phyloP scores from a whole-genome alignment of 1,140 invertebrate genomes.

The Sitophilus oryzae region DNA sequence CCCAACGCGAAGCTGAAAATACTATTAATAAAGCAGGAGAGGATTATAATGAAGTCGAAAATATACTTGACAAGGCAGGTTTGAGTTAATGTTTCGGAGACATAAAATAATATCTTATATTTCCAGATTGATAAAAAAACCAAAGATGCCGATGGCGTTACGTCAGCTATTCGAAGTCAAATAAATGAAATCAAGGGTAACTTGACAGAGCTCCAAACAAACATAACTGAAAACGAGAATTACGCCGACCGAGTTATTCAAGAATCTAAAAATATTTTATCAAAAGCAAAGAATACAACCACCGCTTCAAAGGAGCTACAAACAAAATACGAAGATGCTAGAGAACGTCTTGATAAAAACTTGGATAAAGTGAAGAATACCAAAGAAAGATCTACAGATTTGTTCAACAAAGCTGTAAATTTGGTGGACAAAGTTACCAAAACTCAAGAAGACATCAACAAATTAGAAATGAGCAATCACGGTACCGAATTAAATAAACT shows the following conservation, averaged over 20 bases:
- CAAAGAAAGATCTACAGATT: constrained; percentile 33
- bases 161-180: constrained; percentile 27
- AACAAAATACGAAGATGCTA: constrained; percentile 32
- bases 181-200: constrained; percentile 33
- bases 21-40: constrained; percentile 75
- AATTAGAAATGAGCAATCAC: constrained; percentile 42
- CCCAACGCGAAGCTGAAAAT: constrained; percentile 68
- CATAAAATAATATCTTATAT: constrained; percentile 1
- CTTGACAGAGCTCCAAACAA: constrained; percentile 34
- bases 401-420: constrained; percentile 36
- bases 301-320: constrained; percentile 32
- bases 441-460: constrained; percentile 33
- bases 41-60: constrained; percentile 70
- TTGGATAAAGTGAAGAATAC: constrained; percentile 35
- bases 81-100: not conserved
- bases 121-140: constrained; percentile 38
- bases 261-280: constrained; percentile 35
- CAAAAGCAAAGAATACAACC: constrained; percentile 32
- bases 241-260: constrained; percentile 36
- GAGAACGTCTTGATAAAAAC: constrained; percentile 28
- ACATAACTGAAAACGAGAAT: constrained; percentile 37
- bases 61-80: constrained; percentile 53
- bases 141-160: constrained; percentile 30
- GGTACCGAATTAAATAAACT: constrained; percentile 36
- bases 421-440: constrained; percentile 35